These are phyloP conservation scores for Drosophila orena DNA, from an alignment of 1,140 invertebrate species.

Conservation along the genomic window DNA sequence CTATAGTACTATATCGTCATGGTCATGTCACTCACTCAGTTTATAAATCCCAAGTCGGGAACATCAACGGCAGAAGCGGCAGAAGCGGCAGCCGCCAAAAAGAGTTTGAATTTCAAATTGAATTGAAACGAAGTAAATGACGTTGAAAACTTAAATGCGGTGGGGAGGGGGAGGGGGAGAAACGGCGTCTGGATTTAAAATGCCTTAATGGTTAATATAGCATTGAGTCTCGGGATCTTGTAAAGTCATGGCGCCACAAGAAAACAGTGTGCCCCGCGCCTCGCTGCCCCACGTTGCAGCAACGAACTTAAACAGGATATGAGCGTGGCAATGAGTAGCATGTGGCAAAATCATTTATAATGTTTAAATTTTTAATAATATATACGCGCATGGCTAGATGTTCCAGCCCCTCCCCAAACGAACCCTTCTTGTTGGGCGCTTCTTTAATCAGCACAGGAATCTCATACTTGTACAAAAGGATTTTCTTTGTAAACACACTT, in stretches of 20 bases:
- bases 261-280: conserved; percentile 2
- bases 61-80: conserved; percentile 15
- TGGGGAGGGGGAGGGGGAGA: neutral
- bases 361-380: conserved; percentile 80
- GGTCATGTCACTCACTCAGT: conserved; percentile 70
- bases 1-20: conserved; percentile 50
- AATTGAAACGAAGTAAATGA: conserved; percentile 79
- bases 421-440: conserved; percentile 40
- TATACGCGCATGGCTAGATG: conserved; percentile 48
- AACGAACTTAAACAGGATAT: conserved; percentile 59
- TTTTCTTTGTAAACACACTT: conserved; percentile 82
- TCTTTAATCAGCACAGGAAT: conserved; percentile 81
- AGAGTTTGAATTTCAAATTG: conserved; percentile 82
- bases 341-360: conserved; percentile 77
- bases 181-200: conserved; percentile 49
- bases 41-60: conserved; percentile 38
- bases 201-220: conserved; percentile 80
- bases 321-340: conserved; percentile 55
- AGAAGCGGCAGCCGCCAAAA: conserved; percentile 55
- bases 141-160: conserved; percentile 70
- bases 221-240: conserved; percentile 43
- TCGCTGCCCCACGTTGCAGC: neutral
- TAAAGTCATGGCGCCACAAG: conserved; percentile 77
- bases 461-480: conserved; percentile 82
- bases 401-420: neutral